Evolutionary conservation across 2,888 invertebrate species (phyloP), one percentile per base, ranked within the genome.

Genomic region (Petrophora chlorosata): DNA sequence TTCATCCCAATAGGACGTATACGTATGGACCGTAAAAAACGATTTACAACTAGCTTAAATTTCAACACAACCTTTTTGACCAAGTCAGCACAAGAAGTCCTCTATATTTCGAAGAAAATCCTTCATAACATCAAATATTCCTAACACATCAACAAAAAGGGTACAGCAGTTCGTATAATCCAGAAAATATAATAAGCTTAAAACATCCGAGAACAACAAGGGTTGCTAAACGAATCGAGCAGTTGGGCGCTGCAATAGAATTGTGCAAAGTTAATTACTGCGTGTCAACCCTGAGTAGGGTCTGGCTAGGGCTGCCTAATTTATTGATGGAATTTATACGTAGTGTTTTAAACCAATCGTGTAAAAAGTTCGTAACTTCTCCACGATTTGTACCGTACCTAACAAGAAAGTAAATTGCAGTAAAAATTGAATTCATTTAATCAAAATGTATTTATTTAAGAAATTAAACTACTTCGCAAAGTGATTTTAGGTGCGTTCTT

Each of bases 261-360:
- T 80, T 78, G 77, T 76, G 69, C 70, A 70, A 74, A 83, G 82
- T 80, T 85, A 85, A 85, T 85, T 84, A 83, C 71, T 65, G 68
- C 59, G 68, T 68, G 78, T 76, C 77, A 73, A 65, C 65, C 67
- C 68, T 79, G 81, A 80, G 74, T 62, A 76, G 81, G 83, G 81
- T 78, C 65, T n/a, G 17, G 34, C 14, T 32, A 41, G 35, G 48
- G 49, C 22, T 38, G 39, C 17, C 43, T 44, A 50, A 43, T 44
- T 43, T 43, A 50, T 50, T 34, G 40, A 50, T 50, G 33, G 12
- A 43, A 49, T 43, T 43, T 43, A 19, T 46, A 30, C 42, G 36
- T 39, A 36, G 23, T 19, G 26, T 32, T 25, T 14, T 33, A 26
- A 15, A 15, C 23, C 16, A 19, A 17, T 34, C 29, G 28, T 8